Evolutionary conservation across 2,888 invertebrate genomes (phyloP), one percentile per base, ranked within the genome.

Genomic region (Leuctra nigra): DNA sequence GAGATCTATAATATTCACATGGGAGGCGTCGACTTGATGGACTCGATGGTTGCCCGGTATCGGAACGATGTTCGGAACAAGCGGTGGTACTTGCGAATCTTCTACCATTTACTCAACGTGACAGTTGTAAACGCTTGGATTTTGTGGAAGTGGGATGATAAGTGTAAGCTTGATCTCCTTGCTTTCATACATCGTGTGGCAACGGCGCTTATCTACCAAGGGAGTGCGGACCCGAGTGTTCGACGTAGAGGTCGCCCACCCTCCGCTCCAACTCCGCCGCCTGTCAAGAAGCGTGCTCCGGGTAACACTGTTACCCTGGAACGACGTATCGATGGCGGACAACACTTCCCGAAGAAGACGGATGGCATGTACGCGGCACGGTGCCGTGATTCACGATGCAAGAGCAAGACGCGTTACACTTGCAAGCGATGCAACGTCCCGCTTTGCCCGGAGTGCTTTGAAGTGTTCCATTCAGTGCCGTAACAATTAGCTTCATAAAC

Each of bases 21-120:
- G 55, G 48, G 58, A 47, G 55, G 55, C 11, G 58, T 58, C 9
- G 58, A 58, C 14, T 47, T 54, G 2, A 48, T 48, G 29, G 58
- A 56, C 16, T 35, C 18, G n/a, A 23, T 18, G 24, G 39, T 57
- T 16, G 53, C 44, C 6, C 13, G 41, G 47, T 58, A 56, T 38
- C 38, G 39, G 16, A 38, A 11, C 33, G 44, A n/a, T n/a, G n/a
- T n/a, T n/a, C n/a, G n/a, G n/a, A n/a, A n/a, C n/a, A n/a, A n/a
- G n/a, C n/a, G n/a, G n/a, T n/a, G n/a, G n/a, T n/a, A n/a, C n/a
- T n/a, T n/a, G n/a, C n/a, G n/a, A n/a, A n/a, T n/a, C n/a, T n/a
- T n/a, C n/a, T n/a, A n/a, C n/a, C n/a, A n/a, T n/a, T n/a, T n/a
- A n/a, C n/a, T n/a, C n/a, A n/a, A n/a, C n/a, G n/a, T n/a, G n/a